Conservation (phyloP, 2,888 invertebrate genomes). For the Melanargia galathea region DNA sequence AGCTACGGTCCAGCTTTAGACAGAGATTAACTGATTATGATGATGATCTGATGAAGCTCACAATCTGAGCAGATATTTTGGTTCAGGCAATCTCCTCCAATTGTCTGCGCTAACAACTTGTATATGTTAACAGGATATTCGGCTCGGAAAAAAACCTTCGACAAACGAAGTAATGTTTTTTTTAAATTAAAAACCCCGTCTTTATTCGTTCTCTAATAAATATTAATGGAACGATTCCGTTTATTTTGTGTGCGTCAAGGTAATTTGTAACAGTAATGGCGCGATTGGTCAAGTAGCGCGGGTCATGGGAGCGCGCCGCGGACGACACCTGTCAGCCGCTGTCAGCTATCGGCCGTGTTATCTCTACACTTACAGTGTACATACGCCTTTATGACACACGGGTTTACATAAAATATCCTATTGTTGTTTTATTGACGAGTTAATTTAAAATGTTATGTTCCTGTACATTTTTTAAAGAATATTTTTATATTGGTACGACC, state of each 20-base stretch:
- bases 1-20: no score
- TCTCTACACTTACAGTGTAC: conserved; percentile 42
- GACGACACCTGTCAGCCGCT: conserved; percentile 63
- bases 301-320: conserved; percentile 59
- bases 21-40: no score
- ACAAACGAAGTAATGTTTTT: background rate
- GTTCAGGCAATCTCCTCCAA: no score
- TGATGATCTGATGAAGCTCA: no score
- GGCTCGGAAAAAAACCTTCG: background rate
- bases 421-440: no score
- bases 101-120: no score
- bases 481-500: no score
- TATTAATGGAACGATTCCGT: conserved; percentile 8
- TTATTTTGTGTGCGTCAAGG: conserved; percentile 48
- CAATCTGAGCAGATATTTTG: no score
- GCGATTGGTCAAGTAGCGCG: conserved; percentile 58
- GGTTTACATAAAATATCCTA: conserved; percentile 34
- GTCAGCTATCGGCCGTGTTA: conserved; percentile 59
- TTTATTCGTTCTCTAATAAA: background rate
- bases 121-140: no score
- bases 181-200: background rate
- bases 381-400: conserved; percentile 57
- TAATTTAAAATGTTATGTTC: no score
- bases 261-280: conserved; percentile 69
- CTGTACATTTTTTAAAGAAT: no score